Base-by-base conservation (phyloP, 2,113 vertebrate species). In the Sylvietta virens region DNA sequence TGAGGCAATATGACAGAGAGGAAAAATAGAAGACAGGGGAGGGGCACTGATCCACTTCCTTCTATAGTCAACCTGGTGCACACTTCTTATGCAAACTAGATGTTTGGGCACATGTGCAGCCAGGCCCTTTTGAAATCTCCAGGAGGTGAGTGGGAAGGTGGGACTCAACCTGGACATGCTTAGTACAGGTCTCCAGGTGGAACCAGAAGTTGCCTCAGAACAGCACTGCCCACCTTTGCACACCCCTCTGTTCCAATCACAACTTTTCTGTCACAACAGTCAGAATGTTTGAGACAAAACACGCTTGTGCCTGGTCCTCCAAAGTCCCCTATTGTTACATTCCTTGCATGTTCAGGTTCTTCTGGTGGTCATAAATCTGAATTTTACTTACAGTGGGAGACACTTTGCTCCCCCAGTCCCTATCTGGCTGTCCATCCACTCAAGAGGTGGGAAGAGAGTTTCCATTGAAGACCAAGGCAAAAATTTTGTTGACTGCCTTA, bases 91-190 rank as follows among this genome's bases (percentile, higher is more conserved):
- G 4, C 40, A n/a, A 51, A 44, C 7, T 20, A 31, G 31, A 37
- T 0, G 0, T n/a, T 56, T 51, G 51, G 44, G 39, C 23, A 58
- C 10, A 6, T 20, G 37, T 4, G 11, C 31, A 50, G 35, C 18
- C 48, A 80, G 50, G 35, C 26, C 35, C 44, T 51, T 65, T 66
- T 81, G 33, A 74, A 45, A 31, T 45, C 37, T 73, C 8, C 45
- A 51, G 39, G 50, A 31, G 50, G 20, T 17, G 40, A 71, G 7
- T 18, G 37, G 35, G 54, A 51, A 22, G 7, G 7, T 48, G 9
- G 37, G 27, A 51, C 28, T 65, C 22, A 24, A 7, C 19, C 44
- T 24, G 23, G 51, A 42, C 15, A 11, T 15, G 19, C 51, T 58
- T 44, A 58, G 27, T 33, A 51, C 27, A 57, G 28, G 10, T 58